Base-by-base conservation (phyloP, 2,797 vertebrate species). In the Characodon lateralis region DNA sequence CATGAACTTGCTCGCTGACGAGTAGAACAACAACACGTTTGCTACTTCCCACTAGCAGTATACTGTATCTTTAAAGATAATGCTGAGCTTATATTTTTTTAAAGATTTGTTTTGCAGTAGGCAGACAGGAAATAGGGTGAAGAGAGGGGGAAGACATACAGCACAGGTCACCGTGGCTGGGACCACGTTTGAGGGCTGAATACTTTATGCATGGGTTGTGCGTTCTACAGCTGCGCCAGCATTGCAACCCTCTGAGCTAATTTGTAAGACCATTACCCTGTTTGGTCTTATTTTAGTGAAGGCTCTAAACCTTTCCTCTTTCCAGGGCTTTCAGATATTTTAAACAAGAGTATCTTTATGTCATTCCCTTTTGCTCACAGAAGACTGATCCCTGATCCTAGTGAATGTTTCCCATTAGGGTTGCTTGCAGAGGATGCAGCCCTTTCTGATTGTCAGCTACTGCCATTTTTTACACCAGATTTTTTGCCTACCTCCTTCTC, bases 361-460 rank as follows among this genome's bases (percentile, higher is more conserved):
- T 87, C 74, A 83, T 56, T 79, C 74, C 74, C 76, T 83, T 1
- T 14, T 43, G 79, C 53, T 91, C 90, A 92, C 93, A 92, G 88
- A 90, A 93, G 89, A 92, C 88, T 85, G 83, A 92, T 89, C 65
- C 53, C 82, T 70, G 79, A 79, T 87, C 85, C 72, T 35, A 83
- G 85, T 91, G 88, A 88, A 89, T 90, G 90, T 92, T 92, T 92
- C 86, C 92, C 90, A 92, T 94, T 92, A 94, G 85, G 72, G 85
- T 86, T 93, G 92, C 92, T 91, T 94, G 91, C 86, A 92, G 84
- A 92, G 85, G 91, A 90, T 86, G 86, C 91, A 89, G 89, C 76
- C 81, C 92, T 94, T 92, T 95, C 94, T 93, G 90, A 92, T 93
- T 90, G 89, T 93, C 94, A 93, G 93, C 92, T 93, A 91, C 92